Percentiles rank a stretch among this genome's conserved stretches.
Conservation (phyloP, 2,797 vertebrate species). For the Sternarchorhynchus goeldii region DNA sequence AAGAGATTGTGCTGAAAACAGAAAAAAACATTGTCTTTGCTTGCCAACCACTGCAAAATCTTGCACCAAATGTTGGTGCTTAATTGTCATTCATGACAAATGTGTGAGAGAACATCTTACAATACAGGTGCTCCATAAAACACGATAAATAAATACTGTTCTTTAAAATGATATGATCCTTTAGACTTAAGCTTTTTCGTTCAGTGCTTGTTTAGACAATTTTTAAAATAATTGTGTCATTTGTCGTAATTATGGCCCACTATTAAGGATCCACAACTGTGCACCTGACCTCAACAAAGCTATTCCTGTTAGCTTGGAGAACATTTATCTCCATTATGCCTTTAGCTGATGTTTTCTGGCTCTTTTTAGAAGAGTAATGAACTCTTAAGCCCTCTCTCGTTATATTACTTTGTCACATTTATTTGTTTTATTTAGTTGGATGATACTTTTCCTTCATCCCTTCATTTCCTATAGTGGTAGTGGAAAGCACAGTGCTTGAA, state of each 20-base stretch:
- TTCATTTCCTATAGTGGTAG: not conserved
- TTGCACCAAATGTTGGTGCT: not conserved
- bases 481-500: not conserved
- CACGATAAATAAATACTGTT: constrained; percentile 1
- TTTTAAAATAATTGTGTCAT: constrained; percentile 20
- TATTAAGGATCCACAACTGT: not conserved
- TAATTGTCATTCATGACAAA: constrained; percentile 8
- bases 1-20: constrained; percentile 11
- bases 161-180: constrained; percentile 17
- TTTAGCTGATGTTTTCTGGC: constrained; percentile 26
- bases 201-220: constrained; percentile 13
- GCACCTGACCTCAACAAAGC: constrained; percentile 29
- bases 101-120: not conserved
- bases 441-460: not conserved
- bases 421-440: constrained; percentile 1
- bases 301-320: not conserved
- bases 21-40: not conserved
- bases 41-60: not conserved
- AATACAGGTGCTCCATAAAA: constrained; percentile 3
- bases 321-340: constrained; percentile 25
- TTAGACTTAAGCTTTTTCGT: constrained; percentile 25
- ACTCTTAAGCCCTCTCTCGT: not conserved
- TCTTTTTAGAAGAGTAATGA: constrained; percentile 33
- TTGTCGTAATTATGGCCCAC: constrained; percentile 29
- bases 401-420: constrained; percentile 25